Evolutionary conservation across 2,113 vertebrate species (phyloP), one percentile per base, ranked within the genome.

Genomic region (Limanda limanda): DNA sequence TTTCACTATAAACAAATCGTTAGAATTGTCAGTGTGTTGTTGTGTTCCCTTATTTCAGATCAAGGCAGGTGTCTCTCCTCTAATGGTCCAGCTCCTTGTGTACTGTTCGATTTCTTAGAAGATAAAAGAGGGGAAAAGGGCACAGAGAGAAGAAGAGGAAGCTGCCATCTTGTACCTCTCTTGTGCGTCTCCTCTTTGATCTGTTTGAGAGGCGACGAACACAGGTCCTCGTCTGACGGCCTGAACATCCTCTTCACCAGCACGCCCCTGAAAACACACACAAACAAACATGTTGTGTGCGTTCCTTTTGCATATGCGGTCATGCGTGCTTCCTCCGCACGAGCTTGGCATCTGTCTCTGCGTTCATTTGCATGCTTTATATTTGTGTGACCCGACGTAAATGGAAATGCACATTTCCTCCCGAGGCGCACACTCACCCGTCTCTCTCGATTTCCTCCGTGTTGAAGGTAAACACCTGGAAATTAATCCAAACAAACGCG

Each of bases 171-270:
- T 9, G 1, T 64, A 98, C 98, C 97, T 97, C 95, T 95, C 86
- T 97, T 98, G 69, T 95, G 90, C 35, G 91, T 92, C 86, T 97
- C 97, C 91, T 96, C 96, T 95, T 97, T 99, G 84, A 96, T 94
- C 93, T 97, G 96, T 85, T 99, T 99, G 62, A 96, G 88, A 35
- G 97, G 95, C 1, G 95, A 91, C 1, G 96, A 93, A 64, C 96
- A 95, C 84, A 95, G 94, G 21, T 99, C 97, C 61, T 97, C 97
- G 42, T 99, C 96, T 71, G 97, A 92, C 5, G 96, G 91, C 81
- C 96, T 95, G 86, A 97, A 97, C 94, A 97, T 96, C 91, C 97
- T 96, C 93, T 99, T 99, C 63, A 97, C 96, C 67, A 97, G 81
- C 80, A 98, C 95, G 27, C 96, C 97, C 89, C 94, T 95, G 76